Evolutionary conservation across 2,797 vertebrate genomes (phyloP).

Genomic region (Notolabrus celidotus): DNA sequence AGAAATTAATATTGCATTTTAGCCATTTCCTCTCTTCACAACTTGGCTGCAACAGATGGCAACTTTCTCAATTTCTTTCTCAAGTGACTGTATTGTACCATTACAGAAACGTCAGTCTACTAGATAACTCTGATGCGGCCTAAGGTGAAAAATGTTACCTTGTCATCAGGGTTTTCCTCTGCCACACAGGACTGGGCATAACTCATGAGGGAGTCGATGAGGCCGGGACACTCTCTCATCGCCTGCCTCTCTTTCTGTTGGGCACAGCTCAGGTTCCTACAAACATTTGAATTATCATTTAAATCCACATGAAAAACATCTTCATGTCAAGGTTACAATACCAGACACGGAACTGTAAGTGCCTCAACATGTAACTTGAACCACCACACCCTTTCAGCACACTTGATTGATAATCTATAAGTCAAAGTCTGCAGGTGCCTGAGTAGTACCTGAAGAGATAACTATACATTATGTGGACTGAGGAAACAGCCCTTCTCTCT

Average conservation of each 20-base stretch:
- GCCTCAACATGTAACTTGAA: neutral
- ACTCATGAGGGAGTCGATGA: constrained; percentile 90
- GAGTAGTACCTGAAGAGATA: neutral
- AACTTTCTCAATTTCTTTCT: no score
- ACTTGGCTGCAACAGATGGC: no score
- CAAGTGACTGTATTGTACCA: no score
- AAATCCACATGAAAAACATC: neutral
- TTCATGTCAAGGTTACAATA: neutral
- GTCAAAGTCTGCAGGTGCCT: no score
- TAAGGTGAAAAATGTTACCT: constrained; percentile 78
- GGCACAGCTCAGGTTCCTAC: constrained; percentile 91
- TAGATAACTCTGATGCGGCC: no score
- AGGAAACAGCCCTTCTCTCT: neutral
- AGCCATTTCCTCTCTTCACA: no score
- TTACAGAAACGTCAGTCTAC: no score
- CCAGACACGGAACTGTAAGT: neutral
- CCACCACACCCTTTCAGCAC: neutral
- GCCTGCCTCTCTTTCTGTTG: constrained; percentile 78
- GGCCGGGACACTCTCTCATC: constrained; percentile 88
- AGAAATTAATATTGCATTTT: no score
- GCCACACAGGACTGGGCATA: constrained; percentile 90
- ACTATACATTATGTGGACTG: neutral
- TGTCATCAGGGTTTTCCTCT: constrained; percentile 87
- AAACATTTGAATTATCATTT: constrained; percentile 26
- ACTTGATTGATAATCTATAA: no score